phyloP scores from a whole-genome alignment of 2,888 invertebrate genomes.

The Creontiades dilutus region DNA sequence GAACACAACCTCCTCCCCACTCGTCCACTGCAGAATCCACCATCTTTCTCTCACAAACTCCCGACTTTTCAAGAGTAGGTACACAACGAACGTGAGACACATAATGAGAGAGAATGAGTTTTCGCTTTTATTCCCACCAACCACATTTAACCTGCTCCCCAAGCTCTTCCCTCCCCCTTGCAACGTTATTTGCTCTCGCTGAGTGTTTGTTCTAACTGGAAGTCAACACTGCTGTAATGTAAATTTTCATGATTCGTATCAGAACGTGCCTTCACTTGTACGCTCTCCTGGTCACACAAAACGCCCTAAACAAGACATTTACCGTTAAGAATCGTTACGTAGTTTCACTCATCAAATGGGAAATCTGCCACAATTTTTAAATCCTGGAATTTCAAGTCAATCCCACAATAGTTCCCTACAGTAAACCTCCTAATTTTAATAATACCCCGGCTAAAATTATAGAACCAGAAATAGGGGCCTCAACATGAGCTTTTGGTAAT shows the following conservation, averaged over 20 bases:
- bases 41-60: background rate
- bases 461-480: too few species aligned
- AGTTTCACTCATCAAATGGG: too few species aligned
- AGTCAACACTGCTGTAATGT: slow-evolving; percentile 9
- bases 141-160: background rate
- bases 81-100: background rate
- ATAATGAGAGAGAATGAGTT: background rate
- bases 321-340: too few species aligned
- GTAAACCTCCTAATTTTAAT: too few species aligned
- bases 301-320: too few species aligned
- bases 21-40: background rate
- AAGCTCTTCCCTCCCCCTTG: background rate
- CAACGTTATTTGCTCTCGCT: background rate
- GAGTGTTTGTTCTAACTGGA: slow-evolving; percentile 4
- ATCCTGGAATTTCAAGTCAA: too few species aligned
- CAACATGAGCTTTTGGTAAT: too few species aligned
- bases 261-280: too few species aligned
- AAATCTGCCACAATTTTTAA: too few species aligned
- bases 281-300: too few species aligned
- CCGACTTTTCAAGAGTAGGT: background rate
- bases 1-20: background rate
- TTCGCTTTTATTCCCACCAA: background rate
- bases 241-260: background rate
- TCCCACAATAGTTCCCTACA: too few species aligned
- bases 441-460: too few species aligned